A percentile compares a stretch with the other conserved stretches of the same genome.
These are phyloP conservation scores for Standfussiana lucernea DNA, from an alignment of 2,888 invertebrate genomes.

Conservation along the genomic window DNA sequence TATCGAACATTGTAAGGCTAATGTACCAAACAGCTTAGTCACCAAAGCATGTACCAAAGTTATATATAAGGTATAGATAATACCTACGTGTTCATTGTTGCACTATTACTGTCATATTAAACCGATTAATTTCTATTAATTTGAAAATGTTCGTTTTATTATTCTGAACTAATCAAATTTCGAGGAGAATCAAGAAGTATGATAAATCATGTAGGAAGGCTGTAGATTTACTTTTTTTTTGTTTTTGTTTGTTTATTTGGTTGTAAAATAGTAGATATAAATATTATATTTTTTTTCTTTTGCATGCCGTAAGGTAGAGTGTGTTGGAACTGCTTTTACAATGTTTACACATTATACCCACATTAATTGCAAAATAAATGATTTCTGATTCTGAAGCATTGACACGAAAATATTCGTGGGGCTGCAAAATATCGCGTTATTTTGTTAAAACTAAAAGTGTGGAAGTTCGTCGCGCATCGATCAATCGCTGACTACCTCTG, in stretches of 20 bases:
- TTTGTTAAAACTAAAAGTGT: conserved; percentile 24
- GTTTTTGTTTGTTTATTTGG: too few relatives aligned
- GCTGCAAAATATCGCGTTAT: not conserved
- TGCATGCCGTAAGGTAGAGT: too few relatives aligned
- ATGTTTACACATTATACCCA: too few relatives aligned
- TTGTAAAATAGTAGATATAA: too few relatives aligned
- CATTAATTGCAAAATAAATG: too few relatives aligned
- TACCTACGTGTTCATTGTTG: conserved; percentile 68
- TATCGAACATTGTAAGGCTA: conserved; percentile 18
- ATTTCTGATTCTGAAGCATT: too few relatives aligned
- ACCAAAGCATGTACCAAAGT: conserved; percentile 62
- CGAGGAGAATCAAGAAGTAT: not conserved
- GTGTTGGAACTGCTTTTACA: too few relatives aligned
- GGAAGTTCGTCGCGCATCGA: conserved; percentile 11
- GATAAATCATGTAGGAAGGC: too few relatives aligned
- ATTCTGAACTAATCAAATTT: not conserved
- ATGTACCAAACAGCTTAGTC: conserved; percentile 47
- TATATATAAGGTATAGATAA: conserved; percentile 40
- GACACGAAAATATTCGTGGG: conserved; percentile 12
- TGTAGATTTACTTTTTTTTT: too few relatives aligned
- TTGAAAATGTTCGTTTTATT: conserved; percentile 51
- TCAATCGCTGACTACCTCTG: conserved; percentile 36
- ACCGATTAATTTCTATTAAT: conserved; percentile 53
- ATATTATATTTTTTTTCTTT: too few relatives aligned
- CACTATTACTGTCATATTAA: conserved; percentile 64